Percentiles rank a stretch among this genome's conserved stretches.
Evolutionary conservation across 2,888 invertebrate species (phyloP).

Genomic region (Arrhopalites spinosus): DNA sequence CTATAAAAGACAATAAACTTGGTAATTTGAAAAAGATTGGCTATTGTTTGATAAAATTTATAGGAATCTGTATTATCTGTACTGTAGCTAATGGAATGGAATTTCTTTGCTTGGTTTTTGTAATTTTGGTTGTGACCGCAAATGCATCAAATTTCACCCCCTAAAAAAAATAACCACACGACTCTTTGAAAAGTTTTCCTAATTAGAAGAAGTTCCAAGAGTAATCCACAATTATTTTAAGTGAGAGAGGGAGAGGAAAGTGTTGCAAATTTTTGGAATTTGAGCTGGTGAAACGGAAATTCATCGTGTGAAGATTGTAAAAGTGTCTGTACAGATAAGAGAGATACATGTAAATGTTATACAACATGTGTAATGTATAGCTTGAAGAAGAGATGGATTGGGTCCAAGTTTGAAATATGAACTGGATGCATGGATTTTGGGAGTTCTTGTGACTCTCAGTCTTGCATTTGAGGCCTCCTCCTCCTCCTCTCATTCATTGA

Average conservation of each 20-base stretch:
- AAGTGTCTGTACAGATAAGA: neutral
- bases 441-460: neutral
- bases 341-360: neutral
- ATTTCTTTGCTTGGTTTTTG: neutral
- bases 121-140: neutral
- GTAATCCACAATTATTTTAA: conserved; percentile 23
- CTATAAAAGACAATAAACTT: too few species aligned
- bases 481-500: neutral
- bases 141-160: neutral
- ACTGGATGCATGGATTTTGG: conserved; percentile 7
- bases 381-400: conserved; percentile 21
- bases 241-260: conserved; percentile 4
- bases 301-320: neutral
- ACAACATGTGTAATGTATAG: too few species aligned
- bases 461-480: neutral
- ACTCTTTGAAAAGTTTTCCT: neutral
- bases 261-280: conserved; percentile 2
- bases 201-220: neutral
- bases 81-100: too few species aligned
- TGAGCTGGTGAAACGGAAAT: neutral
- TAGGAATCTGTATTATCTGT: too few species aligned
- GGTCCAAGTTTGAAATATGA: conserved; percentile 30
- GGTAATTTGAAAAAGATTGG: too few species aligned
- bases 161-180: too few species aligned
- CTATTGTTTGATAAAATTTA: too few species aligned